These are phyloP conservation scores for Grus americana DNA, from an alignment of 2,113 vertebrate genomes.

Conservation along the genomic window DNA sequence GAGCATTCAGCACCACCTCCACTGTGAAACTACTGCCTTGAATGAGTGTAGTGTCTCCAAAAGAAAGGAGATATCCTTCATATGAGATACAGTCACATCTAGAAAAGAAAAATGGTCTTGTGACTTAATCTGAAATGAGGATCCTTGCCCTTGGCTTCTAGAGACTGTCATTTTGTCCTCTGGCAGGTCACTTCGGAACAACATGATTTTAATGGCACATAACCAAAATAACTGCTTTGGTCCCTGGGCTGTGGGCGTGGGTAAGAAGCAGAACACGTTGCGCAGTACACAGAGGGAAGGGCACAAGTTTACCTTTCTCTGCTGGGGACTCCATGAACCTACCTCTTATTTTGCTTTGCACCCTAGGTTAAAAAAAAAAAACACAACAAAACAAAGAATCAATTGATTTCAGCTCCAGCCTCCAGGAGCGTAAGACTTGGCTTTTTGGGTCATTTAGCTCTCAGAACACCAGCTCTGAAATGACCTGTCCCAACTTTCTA, in stretches of 20 bases:
- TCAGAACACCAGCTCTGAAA: not conserved
- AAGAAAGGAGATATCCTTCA: not conserved
- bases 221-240: not conserved
- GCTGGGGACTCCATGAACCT: not conserved
- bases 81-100: not conserved
- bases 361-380: not conserved
- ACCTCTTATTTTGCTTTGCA: slow-evolving; percentile 1
- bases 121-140: not conserved
- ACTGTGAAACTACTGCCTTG: not conserved
- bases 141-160: not conserved
- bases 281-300: not conserved
- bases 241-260: not conserved
- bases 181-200: not conserved
- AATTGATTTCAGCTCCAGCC: not conserved
- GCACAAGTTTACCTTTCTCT: not conserved
- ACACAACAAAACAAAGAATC: not conserved
- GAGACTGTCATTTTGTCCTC: not conserved
- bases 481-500: not conserved
- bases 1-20: not conserved
- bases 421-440: not conserved
- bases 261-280: not conserved
- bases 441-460: not conserved
- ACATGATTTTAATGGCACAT: not conserved
- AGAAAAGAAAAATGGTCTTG: not conserved
- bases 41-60: not conserved